Percentiles rank a stretch among this genome's conserved stretches.
These are phyloP conservation scores for Bombus picipes DNA, from an alignment of 1,140 invertebrate species.

Conservation along the genomic window DNA sequence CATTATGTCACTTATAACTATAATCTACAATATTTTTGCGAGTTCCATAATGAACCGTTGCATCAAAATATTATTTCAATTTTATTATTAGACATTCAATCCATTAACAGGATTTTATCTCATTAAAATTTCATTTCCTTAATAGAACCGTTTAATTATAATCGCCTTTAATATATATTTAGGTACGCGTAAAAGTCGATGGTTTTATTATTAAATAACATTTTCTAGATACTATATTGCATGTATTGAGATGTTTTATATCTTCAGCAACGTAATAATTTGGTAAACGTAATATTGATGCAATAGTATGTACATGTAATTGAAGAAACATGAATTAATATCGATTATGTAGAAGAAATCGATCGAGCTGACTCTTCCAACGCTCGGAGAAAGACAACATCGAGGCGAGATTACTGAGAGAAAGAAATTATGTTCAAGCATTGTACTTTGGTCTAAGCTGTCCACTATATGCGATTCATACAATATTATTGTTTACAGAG, in stretches of 20 bases:
- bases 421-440: background rate
- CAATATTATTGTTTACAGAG: conserved; percentile 40
- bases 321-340: background rate
- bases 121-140: no score
- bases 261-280: background rate
- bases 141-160: no score
- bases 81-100: background rate
- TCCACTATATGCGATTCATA: background rate
- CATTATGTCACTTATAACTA: no score
- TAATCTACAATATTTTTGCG: background rate
- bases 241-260: background rate
- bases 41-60: background rate
- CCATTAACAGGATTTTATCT: no score
- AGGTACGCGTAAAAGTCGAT: no score
- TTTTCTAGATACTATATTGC: background rate
- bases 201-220: no score
- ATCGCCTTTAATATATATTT: no score
- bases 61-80: background rate
- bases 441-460: conserved; percentile 38
- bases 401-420: conserved; percentile 1
- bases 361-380: background rate
- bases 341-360: background rate
- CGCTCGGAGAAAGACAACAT: background rate
- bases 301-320: background rate
- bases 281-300: background rate